These are phyloP conservation scores for Antheraea assamensis DNA, from an alignment of 2,888 invertebrate species.

Conservation along the genomic window DNA sequence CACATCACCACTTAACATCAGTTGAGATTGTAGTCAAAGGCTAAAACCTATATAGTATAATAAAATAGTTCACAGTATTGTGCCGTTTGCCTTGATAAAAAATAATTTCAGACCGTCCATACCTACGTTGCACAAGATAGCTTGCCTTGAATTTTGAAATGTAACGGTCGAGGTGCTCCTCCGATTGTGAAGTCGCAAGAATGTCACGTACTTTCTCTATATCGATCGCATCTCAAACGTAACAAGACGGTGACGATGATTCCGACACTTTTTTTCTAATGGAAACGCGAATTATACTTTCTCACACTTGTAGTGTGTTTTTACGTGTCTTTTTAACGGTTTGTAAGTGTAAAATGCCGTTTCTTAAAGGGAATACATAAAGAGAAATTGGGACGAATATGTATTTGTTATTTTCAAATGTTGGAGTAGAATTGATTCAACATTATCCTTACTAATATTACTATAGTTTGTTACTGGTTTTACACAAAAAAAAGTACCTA, in stretches of 20 bases:
- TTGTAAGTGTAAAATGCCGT: slow-evolving; percentile 28
- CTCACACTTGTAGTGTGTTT: slow-evolving; percentile 27
- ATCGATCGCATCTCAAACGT: slow-evolving; percentile 17
- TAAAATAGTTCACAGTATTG: background rate
- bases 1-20: too few relatives aligned
- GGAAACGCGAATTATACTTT: slow-evolving; percentile 44
- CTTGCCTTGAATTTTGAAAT: slow-evolving; percentile 3
- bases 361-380: background rate
- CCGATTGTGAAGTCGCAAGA: slow-evolving; percentile 12
- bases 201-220: slow-evolving; percentile 17
- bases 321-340: slow-evolving; percentile 31
- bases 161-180: slow-evolving; percentile 10
- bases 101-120: background rate
- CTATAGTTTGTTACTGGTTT: too few relatives aligned
- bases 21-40: too few relatives aligned
- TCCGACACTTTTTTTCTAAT: slow-evolving; percentile 37
- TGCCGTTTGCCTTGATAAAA: background rate
- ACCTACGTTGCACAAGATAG: background rate
- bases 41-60: too few relatives aligned
- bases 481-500: too few relatives aligned
- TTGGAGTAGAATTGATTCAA: background rate
- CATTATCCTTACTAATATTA: too few relatives aligned
- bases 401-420: background rate
- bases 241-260: slow-evolving; percentile 15
- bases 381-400: background rate